phyloP scores from a whole-genome alignment of 2,113 vertebrate species.

The Cavia aperea region DNA sequence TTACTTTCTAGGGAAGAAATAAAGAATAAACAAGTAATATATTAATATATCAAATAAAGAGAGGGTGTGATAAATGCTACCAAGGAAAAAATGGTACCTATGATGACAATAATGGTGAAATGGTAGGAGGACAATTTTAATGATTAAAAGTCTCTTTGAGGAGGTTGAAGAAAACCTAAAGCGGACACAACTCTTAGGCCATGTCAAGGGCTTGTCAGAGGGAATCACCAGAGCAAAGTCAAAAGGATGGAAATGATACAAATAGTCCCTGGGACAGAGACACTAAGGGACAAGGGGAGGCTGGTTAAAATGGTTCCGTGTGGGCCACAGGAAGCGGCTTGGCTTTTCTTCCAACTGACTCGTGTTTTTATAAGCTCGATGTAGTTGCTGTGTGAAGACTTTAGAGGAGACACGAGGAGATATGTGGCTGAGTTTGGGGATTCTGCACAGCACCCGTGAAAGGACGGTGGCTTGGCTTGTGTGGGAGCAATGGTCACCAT shows the following conservation, averaged over 20 bases:
- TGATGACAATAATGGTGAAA: not conserved
- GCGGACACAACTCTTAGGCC: not conserved
- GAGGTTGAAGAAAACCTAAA: not conserved
- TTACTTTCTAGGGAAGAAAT: not conserved
- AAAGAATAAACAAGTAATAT: not conserved
- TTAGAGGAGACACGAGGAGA: not conserved
- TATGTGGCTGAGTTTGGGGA: too few relatives aligned
- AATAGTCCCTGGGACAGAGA: not conserved
- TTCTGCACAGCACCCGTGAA: rapidly evolving
- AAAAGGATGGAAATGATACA: not conserved
- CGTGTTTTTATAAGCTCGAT: not conserved
- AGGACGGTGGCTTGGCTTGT: rapidly evolving
- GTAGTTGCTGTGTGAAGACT: not conserved
- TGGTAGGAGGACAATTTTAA: not conserved
- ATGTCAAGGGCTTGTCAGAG: not conserved
- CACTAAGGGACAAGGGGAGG: too few relatives aligned
- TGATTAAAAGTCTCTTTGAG: not conserved
- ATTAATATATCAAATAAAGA: not conserved
- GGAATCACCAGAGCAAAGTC: not conserved
- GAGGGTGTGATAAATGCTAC: not conserved
- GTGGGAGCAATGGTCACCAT: rapidly evolving
- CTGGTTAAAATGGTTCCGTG: rapidly evolving
- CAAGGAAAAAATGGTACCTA: not conserved
- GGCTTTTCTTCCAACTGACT: not conserved
- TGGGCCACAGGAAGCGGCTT: not conserved